These are phyloP conservation scores for Lathronympha strigana DNA, from an alignment of 2,888 invertebrate genomes.

Conservation along the genomic window DNA sequence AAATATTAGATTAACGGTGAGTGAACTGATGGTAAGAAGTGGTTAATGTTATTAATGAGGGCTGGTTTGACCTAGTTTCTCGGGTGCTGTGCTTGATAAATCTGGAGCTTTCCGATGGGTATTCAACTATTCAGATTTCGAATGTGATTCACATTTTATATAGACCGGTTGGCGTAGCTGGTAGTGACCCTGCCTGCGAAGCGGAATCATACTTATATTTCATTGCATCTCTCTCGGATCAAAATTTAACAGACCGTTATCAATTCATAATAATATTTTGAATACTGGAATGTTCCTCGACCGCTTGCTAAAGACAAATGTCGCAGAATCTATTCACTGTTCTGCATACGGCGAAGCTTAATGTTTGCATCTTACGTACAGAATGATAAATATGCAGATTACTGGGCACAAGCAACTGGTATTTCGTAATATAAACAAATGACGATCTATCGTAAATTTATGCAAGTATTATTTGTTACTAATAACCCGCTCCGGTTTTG, in stretches of 20 bases:
- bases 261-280: background rate
- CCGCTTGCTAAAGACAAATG: constrained; percentile 7
- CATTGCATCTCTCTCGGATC: no score
- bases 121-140: background rate
- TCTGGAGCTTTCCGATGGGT: constrained; percentile 11
- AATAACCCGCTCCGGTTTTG: background rate
- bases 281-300: background rate
- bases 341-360: background rate
- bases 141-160: background rate
- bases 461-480: background rate
- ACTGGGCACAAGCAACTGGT: background rate
- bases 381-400: constrained; percentile 1
- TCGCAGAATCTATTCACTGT: constrained; percentile 19
- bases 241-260: background rate
- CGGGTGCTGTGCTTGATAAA: constrained; percentile 27
- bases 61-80: constrained; percentile 1
- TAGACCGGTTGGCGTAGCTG: no score
- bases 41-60: constrained; percentile 26
- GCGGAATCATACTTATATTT: no score
- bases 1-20: constrained; percentile 35
- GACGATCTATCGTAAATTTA: background rate
- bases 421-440: background rate
- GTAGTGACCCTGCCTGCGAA: no score
- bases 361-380: background rate
- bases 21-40: constrained; percentile 12